Percentiles rank a stretch among this genome's conserved stretches.
These are phyloP conservation scores for Diorhabda carinulata DNA, from an alignment of 1,140 invertebrate species.

Conservation along the genomic window DNA sequence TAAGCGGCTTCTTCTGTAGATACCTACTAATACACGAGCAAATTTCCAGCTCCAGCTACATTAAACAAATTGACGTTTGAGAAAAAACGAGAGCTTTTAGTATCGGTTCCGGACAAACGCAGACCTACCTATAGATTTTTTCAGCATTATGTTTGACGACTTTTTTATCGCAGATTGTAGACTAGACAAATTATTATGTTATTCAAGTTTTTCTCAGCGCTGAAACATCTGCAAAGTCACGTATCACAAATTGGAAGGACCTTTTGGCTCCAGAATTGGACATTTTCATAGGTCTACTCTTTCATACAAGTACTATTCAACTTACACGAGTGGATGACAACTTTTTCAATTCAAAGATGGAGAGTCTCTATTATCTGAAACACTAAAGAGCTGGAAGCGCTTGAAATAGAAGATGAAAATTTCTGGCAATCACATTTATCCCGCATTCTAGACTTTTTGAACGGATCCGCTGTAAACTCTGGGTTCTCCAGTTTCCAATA, in stretches of 20 bases:
- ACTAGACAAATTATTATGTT: slow-evolving; percentile 20
- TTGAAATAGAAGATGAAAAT: no score
- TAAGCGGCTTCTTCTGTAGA: no score
- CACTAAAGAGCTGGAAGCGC: no score
- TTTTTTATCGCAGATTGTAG: slow-evolving; percentile 19
- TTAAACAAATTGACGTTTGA: no score
- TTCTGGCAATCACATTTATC: no score
- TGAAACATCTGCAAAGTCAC: slow-evolving; percentile 19
- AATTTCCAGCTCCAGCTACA: no score
- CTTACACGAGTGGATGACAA: neutral
- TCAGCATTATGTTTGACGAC: slow-evolving; percentile 15
- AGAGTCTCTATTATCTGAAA: slow-evolving; percentile 16
- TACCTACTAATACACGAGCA: no score
- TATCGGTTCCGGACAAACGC: slow-evolving; percentile 14
- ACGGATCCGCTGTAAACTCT: no score
- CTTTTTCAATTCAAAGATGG: slow-evolving; percentile 20
- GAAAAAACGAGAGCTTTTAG: slow-evolving; percentile 18
- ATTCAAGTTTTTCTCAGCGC: slow-evolving; percentile 18
- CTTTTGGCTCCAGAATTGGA: slow-evolving; percentile 29
- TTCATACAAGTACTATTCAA: no score
- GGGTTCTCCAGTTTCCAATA: no score
- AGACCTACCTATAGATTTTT: slow-evolving; percentile 17
- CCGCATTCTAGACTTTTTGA: no score
- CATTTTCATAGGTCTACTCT: neutral
- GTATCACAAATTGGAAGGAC: slow-evolving; percentile 24